Percentiles rank a stretch among this genome's conserved stretches.
Conservation (phyloP, 2,888 invertebrate genomes). For the Lasius platythorax region DNA sequence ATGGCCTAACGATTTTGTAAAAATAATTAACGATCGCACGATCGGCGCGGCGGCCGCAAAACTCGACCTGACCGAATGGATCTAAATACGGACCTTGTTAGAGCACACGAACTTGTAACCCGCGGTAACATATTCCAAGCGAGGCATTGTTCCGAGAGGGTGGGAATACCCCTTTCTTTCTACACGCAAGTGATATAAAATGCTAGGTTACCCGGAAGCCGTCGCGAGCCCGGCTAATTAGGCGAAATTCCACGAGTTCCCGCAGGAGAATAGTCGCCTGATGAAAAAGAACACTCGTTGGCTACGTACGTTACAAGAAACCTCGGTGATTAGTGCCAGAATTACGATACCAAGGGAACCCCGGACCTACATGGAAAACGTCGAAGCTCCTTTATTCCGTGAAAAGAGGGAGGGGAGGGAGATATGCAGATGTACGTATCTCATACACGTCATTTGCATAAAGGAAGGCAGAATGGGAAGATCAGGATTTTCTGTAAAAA, state of each 20-base stretch:
- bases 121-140: conserved; percentile 74
- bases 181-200: conserved; percentile 68
- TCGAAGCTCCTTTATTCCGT: conserved; percentile 53
- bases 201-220: conserved; percentile 69
- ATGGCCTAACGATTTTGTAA: conserved; percentile 70
- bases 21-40: conserved; percentile 78
- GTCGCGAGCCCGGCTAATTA: conserved; percentile 70
- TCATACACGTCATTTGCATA: conserved; percentile 20
- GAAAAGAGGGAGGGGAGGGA: conserved; percentile 37
- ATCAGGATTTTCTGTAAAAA: conserved; percentile 27
- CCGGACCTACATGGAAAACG: conserved; percentile 49
- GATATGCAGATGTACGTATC: background rate
- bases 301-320: conserved; percentile 64
- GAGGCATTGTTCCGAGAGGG: conserved; percentile 77
- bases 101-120: conserved; percentile 78
- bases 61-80: conserved; percentile 67
- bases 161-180: conserved; percentile 66
- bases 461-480: background rate
- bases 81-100: conserved; percentile 82
- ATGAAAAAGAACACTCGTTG: conserved; percentile 65
- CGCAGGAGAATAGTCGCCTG: conserved; percentile 52
- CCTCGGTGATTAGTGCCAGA: conserved; percentile 65
- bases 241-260: conserved; percentile 67
- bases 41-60: conserved; percentile 42
- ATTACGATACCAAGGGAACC: conserved; percentile 57